Percentiles rank a stretch among this genome's conserved stretches.
Conservation (phyloP, 2,888 invertebrate species). For the Xestia ashworthii region DNA sequence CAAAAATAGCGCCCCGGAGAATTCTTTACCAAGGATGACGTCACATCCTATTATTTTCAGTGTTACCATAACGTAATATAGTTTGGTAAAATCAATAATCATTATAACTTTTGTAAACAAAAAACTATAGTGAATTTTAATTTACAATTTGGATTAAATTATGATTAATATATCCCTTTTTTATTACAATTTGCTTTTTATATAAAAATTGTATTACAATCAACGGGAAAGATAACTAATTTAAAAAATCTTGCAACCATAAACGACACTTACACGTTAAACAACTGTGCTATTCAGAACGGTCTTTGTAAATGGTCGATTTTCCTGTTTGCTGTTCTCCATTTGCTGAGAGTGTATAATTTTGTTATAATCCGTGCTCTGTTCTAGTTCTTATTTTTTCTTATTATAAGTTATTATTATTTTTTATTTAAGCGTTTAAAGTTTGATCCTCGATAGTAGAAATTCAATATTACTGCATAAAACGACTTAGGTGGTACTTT, state of each 20-base stretch:
- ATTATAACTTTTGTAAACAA: constrained; percentile 43
- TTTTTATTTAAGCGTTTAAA: constrained; percentile 84
- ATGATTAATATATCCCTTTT: constrained; percentile 25
- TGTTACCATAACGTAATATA: constrained; percentile 73
- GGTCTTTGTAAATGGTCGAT: constrained; percentile 87
- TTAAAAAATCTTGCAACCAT: constrained; percentile 53
- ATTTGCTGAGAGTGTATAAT: constrained; percentile 87
- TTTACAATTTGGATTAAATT: constrained; percentile 10
- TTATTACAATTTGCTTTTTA: not conserved
- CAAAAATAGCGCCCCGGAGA: constrained; percentile 88
- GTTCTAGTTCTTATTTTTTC: constrained; percentile 84
- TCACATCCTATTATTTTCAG: constrained; percentile 78
- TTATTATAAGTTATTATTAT: constrained; percentile 88
- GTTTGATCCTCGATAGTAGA: constrained; percentile 78
- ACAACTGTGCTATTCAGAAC: constrained; percentile 76
- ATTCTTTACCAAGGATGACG: constrained; percentile 72
- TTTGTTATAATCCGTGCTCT: constrained; percentile 84
- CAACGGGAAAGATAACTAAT: constrained; percentile 36
- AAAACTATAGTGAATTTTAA: constrained; percentile 20
- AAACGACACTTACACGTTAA: constrained; percentile 56
- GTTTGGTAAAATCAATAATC: constrained; percentile 56
- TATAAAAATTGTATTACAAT: constrained; percentile 8
- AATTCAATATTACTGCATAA: constrained; percentile 84
- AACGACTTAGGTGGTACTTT: constrained; percentile 93
- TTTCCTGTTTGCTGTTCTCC: constrained; percentile 90